Conservation (phyloP, 1,140 invertebrate species). For the Drosophila novamexicana region DNA sequence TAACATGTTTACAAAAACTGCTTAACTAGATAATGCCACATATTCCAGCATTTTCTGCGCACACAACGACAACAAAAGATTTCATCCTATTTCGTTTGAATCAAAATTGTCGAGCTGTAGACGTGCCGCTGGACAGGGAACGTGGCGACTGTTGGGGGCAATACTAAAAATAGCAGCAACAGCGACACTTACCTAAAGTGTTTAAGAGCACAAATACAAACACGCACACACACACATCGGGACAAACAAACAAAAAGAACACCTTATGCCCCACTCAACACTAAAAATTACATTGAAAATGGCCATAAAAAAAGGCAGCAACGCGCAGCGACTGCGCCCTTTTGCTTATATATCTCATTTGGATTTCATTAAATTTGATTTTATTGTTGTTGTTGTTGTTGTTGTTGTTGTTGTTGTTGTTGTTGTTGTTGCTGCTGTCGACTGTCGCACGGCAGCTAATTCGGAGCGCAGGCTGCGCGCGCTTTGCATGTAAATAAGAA, state of each 20-base stretch:
- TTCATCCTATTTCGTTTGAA: slow-evolving; percentile 6
- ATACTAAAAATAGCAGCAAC: slow-evolving; percentile 60
- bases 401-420: slow-evolving; percentile 34
- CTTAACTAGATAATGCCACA: not conserved
- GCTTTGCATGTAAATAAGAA: slow-evolving; percentile 72
- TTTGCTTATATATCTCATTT: slow-evolving; percentile 51
- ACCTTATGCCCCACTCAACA: slow-evolving; percentile 70
- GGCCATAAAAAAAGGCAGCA: slow-evolving; percentile 61
- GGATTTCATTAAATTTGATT: slow-evolving; percentile 75
- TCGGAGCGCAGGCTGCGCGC: slow-evolving; percentile 45
- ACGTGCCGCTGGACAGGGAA: slow-evolving; percentile 30
- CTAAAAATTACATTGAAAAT: slow-evolving; percentile 78
- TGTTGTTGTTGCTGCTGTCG: slow-evolving; percentile 36
- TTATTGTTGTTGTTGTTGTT: slow-evolving; percentile 53
- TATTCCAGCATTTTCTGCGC: not conserved
- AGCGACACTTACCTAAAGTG: slow-evolving; percentile 74
- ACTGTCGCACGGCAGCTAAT: slow-evolving; percentile 65
- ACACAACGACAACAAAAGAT: not conserved
- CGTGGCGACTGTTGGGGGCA: slow-evolving; percentile 8
- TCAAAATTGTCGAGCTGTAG: slow-evolving; percentile 21
- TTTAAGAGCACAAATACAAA: slow-evolving; percentile 58
- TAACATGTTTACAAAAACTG: too few species aligned
- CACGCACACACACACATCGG: slow-evolving; percentile 19
- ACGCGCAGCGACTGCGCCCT: slow-evolving; percentile 21
- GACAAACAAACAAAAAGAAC: slow-evolving; percentile 45